Evolutionary conservation across 2,797 vertebrate species (phyloP).

Genomic region (Varecia variegata): DNA sequence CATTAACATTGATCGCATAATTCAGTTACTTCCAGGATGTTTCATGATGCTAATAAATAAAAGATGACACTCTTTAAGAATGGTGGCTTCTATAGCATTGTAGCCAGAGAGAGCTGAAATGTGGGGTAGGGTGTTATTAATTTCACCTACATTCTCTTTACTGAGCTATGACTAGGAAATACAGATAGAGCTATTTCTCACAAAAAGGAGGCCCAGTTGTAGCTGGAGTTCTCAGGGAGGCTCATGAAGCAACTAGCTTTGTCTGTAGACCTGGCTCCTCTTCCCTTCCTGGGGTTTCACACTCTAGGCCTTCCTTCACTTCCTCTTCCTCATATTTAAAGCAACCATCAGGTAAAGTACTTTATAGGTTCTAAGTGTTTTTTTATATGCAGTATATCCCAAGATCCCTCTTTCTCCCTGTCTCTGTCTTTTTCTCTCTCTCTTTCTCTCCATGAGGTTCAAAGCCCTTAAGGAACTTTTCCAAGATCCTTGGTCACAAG

Average conservation of each 20-base stretch:
- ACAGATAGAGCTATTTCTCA: not conserved
- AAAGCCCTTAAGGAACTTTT: not conserved
- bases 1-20: constrained; percentile 75
- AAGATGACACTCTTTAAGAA: constrained; percentile 69
- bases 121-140: not conserved
- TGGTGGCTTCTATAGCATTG: constrained; percentile 21
- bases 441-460: not conserved
- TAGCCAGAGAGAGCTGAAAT: not conserved
- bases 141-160: not conserved
- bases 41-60: constrained; percentile 74
- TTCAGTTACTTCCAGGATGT: constrained; percentile 77
- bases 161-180: not conserved
- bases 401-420: not conserved
- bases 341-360: not conserved
- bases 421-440: not conserved
- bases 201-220: not conserved
- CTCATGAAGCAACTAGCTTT: not conserved
- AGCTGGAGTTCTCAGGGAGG: not conserved
- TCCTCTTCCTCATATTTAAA: not conserved
- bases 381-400: not conserved
- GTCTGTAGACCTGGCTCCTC: not conserved
- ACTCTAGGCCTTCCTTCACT: not conserved
- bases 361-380: not conserved
- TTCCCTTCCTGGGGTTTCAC: not conserved
- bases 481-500: not conserved